Conservation (phyloP, 1,140 invertebrate genomes). For the Nixonia krombeini region DNA sequence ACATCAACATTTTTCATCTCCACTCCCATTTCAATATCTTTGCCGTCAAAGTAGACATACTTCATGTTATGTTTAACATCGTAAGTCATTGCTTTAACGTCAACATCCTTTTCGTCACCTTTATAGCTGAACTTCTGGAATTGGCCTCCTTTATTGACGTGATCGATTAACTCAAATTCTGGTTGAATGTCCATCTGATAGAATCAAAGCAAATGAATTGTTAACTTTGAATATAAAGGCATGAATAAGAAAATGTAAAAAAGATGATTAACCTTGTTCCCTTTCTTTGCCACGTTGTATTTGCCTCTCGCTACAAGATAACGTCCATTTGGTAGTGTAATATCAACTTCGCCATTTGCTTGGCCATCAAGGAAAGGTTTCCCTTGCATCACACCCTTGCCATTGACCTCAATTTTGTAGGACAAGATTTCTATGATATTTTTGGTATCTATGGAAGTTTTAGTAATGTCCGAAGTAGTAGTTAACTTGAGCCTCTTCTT, state of each 20-base stretch:
- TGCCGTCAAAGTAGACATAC: constrained; percentile 55
- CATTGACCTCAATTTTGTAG: constrained; percentile 73
- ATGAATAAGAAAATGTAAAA: neutral
- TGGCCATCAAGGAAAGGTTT: constrained; percentile 63
- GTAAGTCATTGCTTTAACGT: constrained; percentile 57
- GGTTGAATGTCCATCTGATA: constrained; percentile 57
- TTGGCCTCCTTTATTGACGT: constrained; percentile 71
- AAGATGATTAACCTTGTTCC: constrained; percentile 50
- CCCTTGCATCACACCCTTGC: constrained; percentile 68
- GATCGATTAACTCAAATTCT: constrained; percentile 68
- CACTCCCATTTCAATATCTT: constrained; percentile 50
- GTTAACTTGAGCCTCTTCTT: constrained; percentile 76
- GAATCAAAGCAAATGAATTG: neutral
- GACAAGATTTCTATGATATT: constrained; percentile 74
- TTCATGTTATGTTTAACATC: constrained; percentile 64
- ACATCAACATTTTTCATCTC: constrained; percentile 45
- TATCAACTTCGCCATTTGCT: constrained; percentile 66
- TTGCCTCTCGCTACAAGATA: constrained; percentile 71
- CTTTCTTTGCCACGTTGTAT: constrained; percentile 62
- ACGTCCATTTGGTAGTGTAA: constrained; percentile 74
- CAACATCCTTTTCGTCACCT: constrained; percentile 63
- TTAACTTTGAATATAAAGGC: neutral
- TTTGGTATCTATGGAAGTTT: constrained; percentile 76
- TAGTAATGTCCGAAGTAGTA: constrained; percentile 75
- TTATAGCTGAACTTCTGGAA: constrained; percentile 63